Base-by-base conservation (phyloP, 1,140 invertebrate genomes). In the Drosophila rufa region DNA sequence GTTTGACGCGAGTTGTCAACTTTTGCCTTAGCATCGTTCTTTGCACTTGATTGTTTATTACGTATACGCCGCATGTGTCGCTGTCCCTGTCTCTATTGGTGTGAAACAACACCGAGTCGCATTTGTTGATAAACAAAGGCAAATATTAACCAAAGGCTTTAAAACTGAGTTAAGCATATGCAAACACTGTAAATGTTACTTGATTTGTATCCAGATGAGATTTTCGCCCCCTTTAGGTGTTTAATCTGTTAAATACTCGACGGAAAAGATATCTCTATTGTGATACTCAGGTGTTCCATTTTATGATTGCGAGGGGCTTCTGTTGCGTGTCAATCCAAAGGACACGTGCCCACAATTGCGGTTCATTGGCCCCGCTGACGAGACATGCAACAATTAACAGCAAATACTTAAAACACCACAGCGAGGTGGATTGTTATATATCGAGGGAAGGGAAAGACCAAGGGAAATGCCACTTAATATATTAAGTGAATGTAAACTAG, bases 1-100 rank as follows among this genome's bases (percentile, higher is more conserved):
- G 76, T 83, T 80, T 80, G 81, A 80, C 76, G 80, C 62, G 69
- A 51, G 69, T 66, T 70, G 80, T 83, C 80, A 76, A 81, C 36
- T 50, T 50, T 68, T 68, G 33, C 38, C 60, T 67, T 33, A 11
- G 51, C 51, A 22, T 15, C 19, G 51, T 30, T 60, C 47, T 17
- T 75, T 48, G 80, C 80, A 70, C 38, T 75, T 78, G 50, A 66
- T 62, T 71, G 58, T 69, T 62, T 62, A 83, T 83, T 83, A 84
- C 81, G 81, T 82, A 82, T 83, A 82, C 80, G 80, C 60, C 59
- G 68, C 62, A 27, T 71, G 55, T 65, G 64, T 60, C 50, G 64
- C 15, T 40, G 40, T 62, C 17, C n/a, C 38, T 60, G 27, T 38
- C 36, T 50, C 8, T 25, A 27, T 65, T 45, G 19, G 55, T 45